Evolutionary conservation across 2,888 invertebrate genomes (phyloP), one percentile per base, ranked within the genome.

Genomic region (Chymomyza caudatula): DNA sequence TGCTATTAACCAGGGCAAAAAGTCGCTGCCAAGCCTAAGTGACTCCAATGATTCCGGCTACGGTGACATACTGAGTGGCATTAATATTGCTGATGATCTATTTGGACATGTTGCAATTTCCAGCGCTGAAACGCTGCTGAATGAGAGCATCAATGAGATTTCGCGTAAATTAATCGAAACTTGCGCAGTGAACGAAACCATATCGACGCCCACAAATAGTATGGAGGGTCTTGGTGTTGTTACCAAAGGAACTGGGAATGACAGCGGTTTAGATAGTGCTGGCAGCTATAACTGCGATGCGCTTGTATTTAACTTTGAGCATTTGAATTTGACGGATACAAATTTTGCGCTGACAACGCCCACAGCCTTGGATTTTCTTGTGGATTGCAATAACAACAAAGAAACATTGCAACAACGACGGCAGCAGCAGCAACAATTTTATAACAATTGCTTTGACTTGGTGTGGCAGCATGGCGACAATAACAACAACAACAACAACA

Each of bases 381-480:
- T 85, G 67, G 86, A 87, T 79, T 78, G 86, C 75, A 87, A 87
- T 78, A 84, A 85, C 71, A 85, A 78, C 67, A 74, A 53, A 59
- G 64, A 52, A 66, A 72, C 15, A 60, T 52, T 63, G 54, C 54
- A 51, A 59, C 67, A 54, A 66, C 55, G 66, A 57, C 69, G 60
- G 42, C 68, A 72, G 63, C 60, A 71, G 65, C 69, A 75, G 70
- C 78, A 85, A 68, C 79, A 86, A 80, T 83, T 87, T 77, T 84
- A 79, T 73, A 85, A 85, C 81, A 92, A 92, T 86, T 91, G 91
- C 63, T 92, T 92, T 80, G 90, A 91, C 80, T 91, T 92, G 74
- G 80, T 89, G 74, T 89, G 89, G 89, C 87, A 76, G 74, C 73
- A 76, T 60, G 54, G 63, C 60, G 67, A 37, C 51, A 67, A 13